Conservation (phyloP, 2,113 vertebrate genomes). For the Psittacula cyanocephala region DNA sequence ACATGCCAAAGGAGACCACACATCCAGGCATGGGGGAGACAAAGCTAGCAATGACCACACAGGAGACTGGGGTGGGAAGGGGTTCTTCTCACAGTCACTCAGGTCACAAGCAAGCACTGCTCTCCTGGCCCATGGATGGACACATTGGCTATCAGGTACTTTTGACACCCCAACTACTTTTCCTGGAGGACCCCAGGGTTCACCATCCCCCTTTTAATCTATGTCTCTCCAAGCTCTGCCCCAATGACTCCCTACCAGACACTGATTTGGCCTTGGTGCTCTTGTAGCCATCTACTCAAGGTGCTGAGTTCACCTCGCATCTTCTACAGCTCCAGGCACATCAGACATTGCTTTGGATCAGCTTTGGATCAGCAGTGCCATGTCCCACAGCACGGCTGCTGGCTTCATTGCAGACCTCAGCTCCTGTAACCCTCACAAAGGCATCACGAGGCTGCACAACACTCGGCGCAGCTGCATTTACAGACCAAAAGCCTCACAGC, state of each 20-base stretch:
- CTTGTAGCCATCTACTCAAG: background rate
- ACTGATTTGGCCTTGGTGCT: background rate
- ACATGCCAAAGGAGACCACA: background rate
- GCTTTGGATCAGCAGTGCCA: background rate
- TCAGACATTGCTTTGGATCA: background rate
- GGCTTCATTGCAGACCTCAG: constrained; percentile 26
- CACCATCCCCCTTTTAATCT: background rate
- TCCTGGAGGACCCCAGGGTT: background rate
- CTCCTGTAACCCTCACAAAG: background rate
- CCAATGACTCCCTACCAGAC: background rate
- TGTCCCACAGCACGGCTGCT: background rate
- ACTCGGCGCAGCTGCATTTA: background rate
- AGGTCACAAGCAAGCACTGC: background rate
- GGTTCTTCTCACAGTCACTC: background rate
- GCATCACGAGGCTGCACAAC: constrained; percentile 27
- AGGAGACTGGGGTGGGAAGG: background rate
- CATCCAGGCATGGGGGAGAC: background rate
- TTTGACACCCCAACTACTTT: background rate
- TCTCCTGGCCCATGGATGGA: background rate
- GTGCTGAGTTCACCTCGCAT: background rate
- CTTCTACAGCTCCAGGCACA: background rate
- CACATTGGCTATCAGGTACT: background rate
- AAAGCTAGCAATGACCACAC: background rate
- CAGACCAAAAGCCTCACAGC: constrained; percentile 27
- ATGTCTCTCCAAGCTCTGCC: background rate